Evolutionary conservation across 2,113 vertebrate species (phyloP).

Genomic region (Dromiciops gliroides): DNA sequence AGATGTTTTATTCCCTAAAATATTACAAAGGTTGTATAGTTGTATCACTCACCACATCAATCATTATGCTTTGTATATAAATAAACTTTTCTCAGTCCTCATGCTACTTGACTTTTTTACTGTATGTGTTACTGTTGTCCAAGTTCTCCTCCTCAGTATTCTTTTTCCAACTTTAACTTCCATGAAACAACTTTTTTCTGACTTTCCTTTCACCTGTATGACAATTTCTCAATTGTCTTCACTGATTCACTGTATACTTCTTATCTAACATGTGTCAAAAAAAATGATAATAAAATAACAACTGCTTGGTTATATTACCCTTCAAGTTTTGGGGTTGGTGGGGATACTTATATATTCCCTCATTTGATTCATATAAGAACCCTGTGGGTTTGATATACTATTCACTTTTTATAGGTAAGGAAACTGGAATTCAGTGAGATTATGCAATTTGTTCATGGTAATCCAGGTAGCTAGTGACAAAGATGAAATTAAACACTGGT

Average conservation of each 20-base stretch:
- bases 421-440: not conserved
- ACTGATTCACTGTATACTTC: too few species aligned
- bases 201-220: too few species aligned
- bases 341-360: too few species aligned
- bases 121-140: not conserved
- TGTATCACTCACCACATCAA: not conserved
- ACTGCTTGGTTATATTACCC: too few species aligned
- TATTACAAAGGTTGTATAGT: too few species aligned
- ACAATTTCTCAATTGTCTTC: too few species aligned
- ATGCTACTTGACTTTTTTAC: not conserved
- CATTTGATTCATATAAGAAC: too few species aligned
- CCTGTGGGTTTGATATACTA: too few species aligned
- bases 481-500: not conserved
- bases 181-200: not conserved
- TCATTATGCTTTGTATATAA: not conserved
- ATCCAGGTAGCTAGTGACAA: not conserved
- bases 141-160: not conserved
- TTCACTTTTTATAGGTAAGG: not conserved
- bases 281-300: too few species aligned
- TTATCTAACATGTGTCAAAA: too few species aligned
- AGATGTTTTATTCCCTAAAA: too few species aligned
- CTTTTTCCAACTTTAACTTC: not conserved
- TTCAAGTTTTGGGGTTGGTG: too few species aligned
- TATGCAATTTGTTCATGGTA: not conserved
- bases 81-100: not conserved